Percentiles rank a stretch among this genome's conserved stretches.
Conservation (phyloP, 2,797 vertebrate genomes). For the Trichosurus vulpecula region DNA sequence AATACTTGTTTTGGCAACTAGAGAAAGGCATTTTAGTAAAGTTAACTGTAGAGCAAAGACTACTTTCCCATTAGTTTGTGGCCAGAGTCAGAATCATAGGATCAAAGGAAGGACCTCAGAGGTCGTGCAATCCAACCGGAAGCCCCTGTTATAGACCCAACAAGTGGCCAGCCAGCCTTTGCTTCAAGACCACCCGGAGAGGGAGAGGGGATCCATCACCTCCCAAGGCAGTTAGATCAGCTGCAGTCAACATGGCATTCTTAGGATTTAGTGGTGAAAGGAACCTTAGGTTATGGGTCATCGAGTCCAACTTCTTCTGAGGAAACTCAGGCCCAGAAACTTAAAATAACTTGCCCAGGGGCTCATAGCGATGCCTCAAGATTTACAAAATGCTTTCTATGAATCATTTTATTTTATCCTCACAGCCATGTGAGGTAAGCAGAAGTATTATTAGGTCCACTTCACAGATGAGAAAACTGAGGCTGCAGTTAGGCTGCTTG, state of each 20-base stretch:
- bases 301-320: background rate
- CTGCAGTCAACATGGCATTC: background rate
- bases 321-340: background rate
- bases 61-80: background rate
- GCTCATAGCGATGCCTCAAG: background rate
- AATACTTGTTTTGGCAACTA: background rate
- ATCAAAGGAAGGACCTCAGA: background rate
- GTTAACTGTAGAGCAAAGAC: background rate
- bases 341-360: background rate
- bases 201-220: background rate
- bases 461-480: background rate
- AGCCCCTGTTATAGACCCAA: background rate
- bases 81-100: background rate
- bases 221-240: background rate
- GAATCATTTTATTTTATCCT: background rate
- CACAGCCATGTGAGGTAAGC: too few species aligned
- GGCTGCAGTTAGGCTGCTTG: background rate
- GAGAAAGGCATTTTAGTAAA: background rate
- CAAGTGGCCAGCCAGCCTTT: background rate
- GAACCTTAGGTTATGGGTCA: background rate
- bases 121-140: background rate
- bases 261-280: background rate
- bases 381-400: background rate
- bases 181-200: background rate
- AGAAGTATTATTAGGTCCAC: too few species aligned